A percentile compares a stretch with the other conserved stretches of the same genome.
phyloP scores from a whole-genome alignment of 2,888 invertebrate genomes.

The Bhutanitis thaidina region DNA sequence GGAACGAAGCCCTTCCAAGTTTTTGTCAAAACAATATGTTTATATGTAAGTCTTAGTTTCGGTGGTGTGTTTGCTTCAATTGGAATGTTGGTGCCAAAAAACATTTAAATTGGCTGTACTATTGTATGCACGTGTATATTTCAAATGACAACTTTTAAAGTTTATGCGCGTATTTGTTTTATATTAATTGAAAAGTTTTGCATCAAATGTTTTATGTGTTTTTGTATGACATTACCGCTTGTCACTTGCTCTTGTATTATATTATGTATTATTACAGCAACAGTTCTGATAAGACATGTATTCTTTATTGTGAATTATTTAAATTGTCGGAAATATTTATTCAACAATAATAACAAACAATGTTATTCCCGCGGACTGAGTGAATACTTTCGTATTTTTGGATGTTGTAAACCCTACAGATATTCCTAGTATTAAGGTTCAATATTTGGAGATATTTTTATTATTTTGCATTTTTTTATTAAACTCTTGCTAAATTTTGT shows the following conservation, averaged over 20 bases:
- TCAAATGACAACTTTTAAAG: too few relatives aligned
- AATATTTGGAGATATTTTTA: conserved; percentile 78
- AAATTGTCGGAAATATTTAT: too few relatives aligned
- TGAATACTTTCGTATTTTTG: conserved; percentile 69
- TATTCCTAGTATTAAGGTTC: conserved; percentile 71
- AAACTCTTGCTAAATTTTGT: conserved; percentile 74
- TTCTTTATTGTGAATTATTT: not conserved
- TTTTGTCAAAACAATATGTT: not conserved
- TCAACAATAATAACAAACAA: not conserved
- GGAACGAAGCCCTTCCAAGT: conserved; percentile 5
- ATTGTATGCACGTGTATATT: not conserved
- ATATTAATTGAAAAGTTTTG: too few relatives aligned
- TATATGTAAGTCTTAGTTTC: too few relatives aligned
- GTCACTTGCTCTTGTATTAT: not conserved
- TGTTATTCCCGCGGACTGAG: conserved; percentile 41
- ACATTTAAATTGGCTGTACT: conserved; percentile 9
- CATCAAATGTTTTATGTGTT: not conserved
- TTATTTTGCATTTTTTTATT: conserved; percentile 80
- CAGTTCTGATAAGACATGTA: not conserved
- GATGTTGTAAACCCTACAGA: conserved; percentile 62
- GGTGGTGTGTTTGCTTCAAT: conserved; percentile 26
- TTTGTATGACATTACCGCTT: not conserved
- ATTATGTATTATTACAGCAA: conserved; percentile 1
- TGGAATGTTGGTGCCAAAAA: conserved; percentile 30
- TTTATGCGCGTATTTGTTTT: too few relatives aligned